Evolutionary conservation across 2,113 vertebrate genomes (phyloP).

Genomic region (Crocuta crocuta): DNA sequence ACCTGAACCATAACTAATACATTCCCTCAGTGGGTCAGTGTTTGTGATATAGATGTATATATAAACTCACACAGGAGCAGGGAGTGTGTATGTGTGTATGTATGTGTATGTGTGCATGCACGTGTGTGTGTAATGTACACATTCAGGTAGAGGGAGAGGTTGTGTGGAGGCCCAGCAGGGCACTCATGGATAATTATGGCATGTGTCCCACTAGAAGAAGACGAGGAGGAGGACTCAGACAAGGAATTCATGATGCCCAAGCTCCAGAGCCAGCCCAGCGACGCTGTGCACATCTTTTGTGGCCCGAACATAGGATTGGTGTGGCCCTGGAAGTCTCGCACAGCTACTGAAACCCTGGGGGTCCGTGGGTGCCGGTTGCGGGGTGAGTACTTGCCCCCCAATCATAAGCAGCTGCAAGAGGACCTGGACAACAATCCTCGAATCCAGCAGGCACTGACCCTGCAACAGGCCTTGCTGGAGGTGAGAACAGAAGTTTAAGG

Average conservation of each 20-base stretch:
- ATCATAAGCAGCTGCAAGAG: constrained; percentile 84
- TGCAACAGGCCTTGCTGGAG: constrained; percentile 81
- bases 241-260: neutral
- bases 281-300: constrained; percentile 66
- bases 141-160: neutral
- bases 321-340: constrained; percentile 69
- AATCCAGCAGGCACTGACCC: constrained; percentile 76
- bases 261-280: neutral
- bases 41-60: constrained; percentile 2
- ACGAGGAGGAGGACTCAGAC: constrained; percentile 1
- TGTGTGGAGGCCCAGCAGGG: neutral
- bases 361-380: constrained; percentile 80
- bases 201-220: neutral
- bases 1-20: neutral
- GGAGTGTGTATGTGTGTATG: neutral
- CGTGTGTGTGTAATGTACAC: neutral
- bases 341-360: constrained; percentile 32
- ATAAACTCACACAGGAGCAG: neutral
- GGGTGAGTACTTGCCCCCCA: constrained; percentile 82
- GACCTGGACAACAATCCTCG: constrained; percentile 80
- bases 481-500: constrained; percentile 71
- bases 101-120: neutral
- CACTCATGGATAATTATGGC: neutral
- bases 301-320: constrained; percentile 69
- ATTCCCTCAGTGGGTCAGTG: neutral